A percentile compares a stretch with the other conserved stretches of the same genome.
Conservation (phyloP, 2,888 invertebrate species). For the Baronia brevicornis region DNA sequence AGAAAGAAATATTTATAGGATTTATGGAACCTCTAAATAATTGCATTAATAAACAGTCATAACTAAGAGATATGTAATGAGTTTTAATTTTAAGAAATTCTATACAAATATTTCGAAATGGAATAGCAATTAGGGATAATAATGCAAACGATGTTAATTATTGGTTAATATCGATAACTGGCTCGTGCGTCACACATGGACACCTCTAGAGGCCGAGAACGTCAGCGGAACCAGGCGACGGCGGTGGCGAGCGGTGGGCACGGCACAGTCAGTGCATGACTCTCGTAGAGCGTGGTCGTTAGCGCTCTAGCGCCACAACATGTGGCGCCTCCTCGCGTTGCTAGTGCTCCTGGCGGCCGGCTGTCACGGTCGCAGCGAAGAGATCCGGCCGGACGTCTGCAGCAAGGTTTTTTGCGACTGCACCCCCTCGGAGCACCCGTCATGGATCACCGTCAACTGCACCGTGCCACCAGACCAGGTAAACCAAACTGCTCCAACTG, state of each 20-base stretch:
- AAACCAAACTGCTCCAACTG: conserved; percentile 25
- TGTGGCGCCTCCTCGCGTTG: conserved; percentile 51
- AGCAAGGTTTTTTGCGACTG: conserved; percentile 78
- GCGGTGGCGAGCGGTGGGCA: conserved; percentile 17
- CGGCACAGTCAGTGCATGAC: conserved; percentile 49
- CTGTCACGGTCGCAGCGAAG: too few species aligned
- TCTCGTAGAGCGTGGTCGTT: conserved; percentile 44
- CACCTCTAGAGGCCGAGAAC: conserved; percentile 41
- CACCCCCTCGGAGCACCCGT: conserved; percentile 68
- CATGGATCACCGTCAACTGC: conserved; percentile 80
- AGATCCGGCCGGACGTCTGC: conserved; percentile 72
- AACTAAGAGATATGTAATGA: too few species aligned
- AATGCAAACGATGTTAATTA: conserved; percentile 17
- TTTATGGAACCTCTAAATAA: too few species aligned
- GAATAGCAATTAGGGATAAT: conserved; percentile 18
- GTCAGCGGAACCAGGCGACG: conserved; percentile 24
- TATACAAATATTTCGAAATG: conserved; percentile 7
- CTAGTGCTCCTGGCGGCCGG: conserved; percentile 63
- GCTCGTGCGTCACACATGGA: conserved; percentile 26
- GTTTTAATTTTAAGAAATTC: too few species aligned
- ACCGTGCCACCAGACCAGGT: conserved; percentile 77
- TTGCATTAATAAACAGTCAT: too few species aligned
- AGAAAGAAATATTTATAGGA: too few species aligned
- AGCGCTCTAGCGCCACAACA: conserved; percentile 58
- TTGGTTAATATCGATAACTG: conserved; percentile 58